Conservation (phyloP, 2,113 vertebrate genomes). For the Xenopus laevis region DNA sequence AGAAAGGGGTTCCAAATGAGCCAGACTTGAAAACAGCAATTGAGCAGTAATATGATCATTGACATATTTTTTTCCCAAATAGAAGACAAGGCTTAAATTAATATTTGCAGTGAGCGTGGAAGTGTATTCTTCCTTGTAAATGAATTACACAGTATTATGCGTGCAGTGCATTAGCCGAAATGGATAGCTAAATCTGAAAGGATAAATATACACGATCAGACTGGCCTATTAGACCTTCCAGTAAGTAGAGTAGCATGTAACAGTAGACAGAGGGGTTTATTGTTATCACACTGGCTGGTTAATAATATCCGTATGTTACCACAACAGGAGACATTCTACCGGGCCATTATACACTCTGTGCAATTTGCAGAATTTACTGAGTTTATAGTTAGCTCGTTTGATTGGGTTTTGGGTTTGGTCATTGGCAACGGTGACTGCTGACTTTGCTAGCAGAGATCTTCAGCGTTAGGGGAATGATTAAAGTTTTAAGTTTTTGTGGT, state of each 20-base stretch:
- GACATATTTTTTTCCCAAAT: neutral
- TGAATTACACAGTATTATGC: constrained; percentile 4
- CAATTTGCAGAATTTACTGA: constrained; percentile 33
- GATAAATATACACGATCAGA: constrained; percentile 8
- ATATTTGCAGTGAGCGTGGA: neutral
- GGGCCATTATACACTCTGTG: constrained; percentile 9
- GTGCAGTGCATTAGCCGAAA: neutral
- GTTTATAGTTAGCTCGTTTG: constrained; percentile 17
- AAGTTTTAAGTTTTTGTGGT: constrained; percentile 51
- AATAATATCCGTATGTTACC: constrained; percentile 39
- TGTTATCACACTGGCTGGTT: constrained; percentile 33
- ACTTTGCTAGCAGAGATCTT: constrained; percentile 53
- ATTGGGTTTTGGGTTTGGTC: constrained; percentile 39
- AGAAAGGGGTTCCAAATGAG: too few species aligned
- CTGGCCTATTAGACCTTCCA: neutral
- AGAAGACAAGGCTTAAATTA: neutral
- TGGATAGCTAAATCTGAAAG: neutral
- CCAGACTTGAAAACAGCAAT: too few species aligned
- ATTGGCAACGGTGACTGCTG: constrained; percentile 49
- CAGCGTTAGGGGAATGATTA: constrained; percentile 53
- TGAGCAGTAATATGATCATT: neutral
- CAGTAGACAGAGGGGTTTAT: constrained; percentile 23
- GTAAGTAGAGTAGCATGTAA: constrained; percentile 6
- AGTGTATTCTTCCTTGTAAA: neutral
- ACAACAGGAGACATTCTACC: constrained; percentile 23